Percentiles rank a stretch among this genome's conserved stretches.
Conservation (phyloP, 2,797 vertebrate species). For the Hemitrygon akajei region DNA sequence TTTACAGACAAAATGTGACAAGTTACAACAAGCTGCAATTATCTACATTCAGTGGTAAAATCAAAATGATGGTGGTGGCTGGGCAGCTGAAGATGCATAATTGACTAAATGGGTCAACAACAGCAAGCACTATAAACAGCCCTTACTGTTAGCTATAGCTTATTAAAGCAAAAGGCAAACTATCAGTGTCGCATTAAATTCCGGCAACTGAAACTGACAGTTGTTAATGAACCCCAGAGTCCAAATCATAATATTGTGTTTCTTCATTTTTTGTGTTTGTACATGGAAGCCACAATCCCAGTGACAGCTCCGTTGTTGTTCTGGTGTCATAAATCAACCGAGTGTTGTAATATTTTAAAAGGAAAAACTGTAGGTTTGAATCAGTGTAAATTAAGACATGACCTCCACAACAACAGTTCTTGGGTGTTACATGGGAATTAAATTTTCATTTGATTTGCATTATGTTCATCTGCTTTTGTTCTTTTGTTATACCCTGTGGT, state of each 20-base stretch:
- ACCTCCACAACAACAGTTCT: neutral
- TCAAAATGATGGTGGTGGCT: slow-evolving; percentile 9
- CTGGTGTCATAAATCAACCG: neutral
- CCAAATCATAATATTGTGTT: neutral
- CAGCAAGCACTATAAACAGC: neutral
- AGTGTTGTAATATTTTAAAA: neutral
- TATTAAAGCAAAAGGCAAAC: neutral
- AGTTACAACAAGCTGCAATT: slow-evolving; percentile 22
- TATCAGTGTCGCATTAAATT: slow-evolving; percentile 1
- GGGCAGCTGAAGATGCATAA: neutral
- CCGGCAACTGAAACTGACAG: neutral
- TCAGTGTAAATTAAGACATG: neutral
- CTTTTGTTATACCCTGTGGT: neutral
- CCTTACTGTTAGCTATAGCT: neutral
- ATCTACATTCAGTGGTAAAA: neutral
- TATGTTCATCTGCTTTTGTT: neutral
- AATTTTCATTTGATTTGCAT: neutral
- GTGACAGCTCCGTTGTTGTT: neutral
- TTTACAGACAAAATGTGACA: neutral
- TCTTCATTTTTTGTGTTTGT: neutral
- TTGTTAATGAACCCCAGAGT: slow-evolving; percentile 7
- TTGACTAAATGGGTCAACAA: slow-evolving; percentile 32
- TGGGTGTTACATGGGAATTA: neutral
- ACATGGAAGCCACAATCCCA: neutral
- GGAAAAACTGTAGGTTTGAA: neutral